Evolutionary conservation across 2,113 vertebrate genomes (phyloP).

Genomic region (Condylura cristata): DNA sequence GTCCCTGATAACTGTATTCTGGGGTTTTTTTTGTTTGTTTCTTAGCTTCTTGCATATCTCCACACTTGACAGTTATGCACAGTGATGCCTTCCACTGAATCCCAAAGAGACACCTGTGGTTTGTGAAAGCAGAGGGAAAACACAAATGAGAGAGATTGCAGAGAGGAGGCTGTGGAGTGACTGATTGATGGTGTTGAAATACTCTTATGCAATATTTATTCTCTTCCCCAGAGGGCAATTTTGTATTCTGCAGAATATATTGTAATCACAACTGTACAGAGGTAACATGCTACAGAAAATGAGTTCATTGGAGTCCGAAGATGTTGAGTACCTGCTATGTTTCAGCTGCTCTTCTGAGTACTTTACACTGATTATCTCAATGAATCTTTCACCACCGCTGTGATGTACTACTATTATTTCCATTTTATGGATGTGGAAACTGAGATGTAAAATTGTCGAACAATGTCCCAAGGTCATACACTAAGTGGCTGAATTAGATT

Average conservation of each 20-base stretch:
- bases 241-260: constrained; percentile 3
- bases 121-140: neutral
- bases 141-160: neutral
- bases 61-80: neutral
- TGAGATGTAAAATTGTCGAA: neutral
- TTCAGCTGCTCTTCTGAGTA: neutral
- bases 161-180: neutral
- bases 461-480: neutral
- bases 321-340: neutral
- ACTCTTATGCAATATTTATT: neutral
- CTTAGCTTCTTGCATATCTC: neutral
- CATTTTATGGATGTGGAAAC: neutral
- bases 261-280: neutral
- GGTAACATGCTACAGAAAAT: neutral
- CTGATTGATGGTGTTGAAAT: neutral
- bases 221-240: neutral
- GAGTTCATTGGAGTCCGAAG: neutral
- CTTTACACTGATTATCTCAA: neutral
- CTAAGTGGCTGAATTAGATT: neutral
- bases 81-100: neutral
- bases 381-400: neutral
- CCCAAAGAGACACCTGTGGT: neutral
- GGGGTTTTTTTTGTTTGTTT: neutral
- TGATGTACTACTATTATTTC: neutral
- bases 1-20: neutral